phyloP scores from a whole-genome alignment of 2,888 invertebrate species.

The Holacanthella duospinosa region DNA sequence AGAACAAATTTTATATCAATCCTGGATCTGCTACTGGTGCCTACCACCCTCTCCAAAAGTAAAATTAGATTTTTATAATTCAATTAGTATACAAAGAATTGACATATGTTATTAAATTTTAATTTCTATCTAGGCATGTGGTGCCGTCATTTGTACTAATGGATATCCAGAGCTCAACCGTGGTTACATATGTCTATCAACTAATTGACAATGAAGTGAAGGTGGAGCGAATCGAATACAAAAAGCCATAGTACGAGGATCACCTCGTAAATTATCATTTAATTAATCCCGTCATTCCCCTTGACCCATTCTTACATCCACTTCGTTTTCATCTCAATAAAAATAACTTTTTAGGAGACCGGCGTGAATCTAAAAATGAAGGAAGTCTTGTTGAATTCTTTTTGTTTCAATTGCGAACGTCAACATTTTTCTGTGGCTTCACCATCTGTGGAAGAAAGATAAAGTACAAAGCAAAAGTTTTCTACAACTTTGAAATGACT shows the following conservation, averaged over 20 bases:
- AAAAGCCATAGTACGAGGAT: constrained; percentile 49
- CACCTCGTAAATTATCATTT: neutral
- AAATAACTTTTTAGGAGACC: too few species aligned
- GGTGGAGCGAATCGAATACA: constrained; percentile 95
- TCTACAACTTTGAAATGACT: too few species aligned
- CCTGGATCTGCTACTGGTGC: constrained; percentile 98
- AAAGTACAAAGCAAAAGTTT: too few species aligned
- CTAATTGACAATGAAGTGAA: constrained; percentile 96
- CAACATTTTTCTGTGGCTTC: too few species aligned
- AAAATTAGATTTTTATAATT: constrained; percentile 31
- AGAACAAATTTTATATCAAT: constrained; percentile 97
- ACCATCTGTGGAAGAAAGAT: too few species aligned
- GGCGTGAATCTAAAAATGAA: too few species aligned
- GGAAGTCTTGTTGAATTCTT: too few species aligned
- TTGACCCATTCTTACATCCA: neutral
- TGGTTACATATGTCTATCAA: constrained; percentile 97
- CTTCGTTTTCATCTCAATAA: neutral
- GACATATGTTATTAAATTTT: neutral
- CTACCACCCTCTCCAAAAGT: constrained; percentile 84
- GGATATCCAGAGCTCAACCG: constrained; percentile 96
- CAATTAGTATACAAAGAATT: too few species aligned
- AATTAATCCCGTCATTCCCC: constrained; percentile 8
- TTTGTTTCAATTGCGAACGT: too few species aligned
- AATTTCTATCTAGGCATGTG: constrained; percentile 56
- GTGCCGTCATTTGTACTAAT: constrained; percentile 95